These are phyloP conservation scores for Rhabditophanes sp. DNA, from an alignment of 2,888 invertebrate species.

Conservation along the genomic window DNA sequence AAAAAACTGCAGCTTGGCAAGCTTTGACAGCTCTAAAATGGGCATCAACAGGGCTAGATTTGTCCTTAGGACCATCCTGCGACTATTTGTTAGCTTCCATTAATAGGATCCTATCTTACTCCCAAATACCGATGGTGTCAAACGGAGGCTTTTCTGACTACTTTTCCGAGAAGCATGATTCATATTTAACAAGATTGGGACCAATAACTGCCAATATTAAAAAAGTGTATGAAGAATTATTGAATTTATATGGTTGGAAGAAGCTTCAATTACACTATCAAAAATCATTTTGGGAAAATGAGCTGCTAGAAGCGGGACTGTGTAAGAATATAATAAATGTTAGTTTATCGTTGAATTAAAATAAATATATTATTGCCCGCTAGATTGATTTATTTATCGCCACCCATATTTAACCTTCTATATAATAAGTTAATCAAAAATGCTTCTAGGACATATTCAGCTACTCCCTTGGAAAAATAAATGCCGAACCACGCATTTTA, in stretches of 20 bases:
- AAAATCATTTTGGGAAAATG: conserved; percentile 18
- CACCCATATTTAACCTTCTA: not conserved
- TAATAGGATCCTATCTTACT: conserved; percentile 13
- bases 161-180: conserved; percentile 13
- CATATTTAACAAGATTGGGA: conserved; percentile 15
- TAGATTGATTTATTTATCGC: not conserved
- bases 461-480: not conserved
- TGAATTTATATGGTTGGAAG: conserved; percentile 12
- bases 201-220: conserved; percentile 19
- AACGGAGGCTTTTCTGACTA: conserved; percentile 22
- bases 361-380: not conserved
- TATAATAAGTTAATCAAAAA: not conserved
- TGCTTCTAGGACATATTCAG: not conserved
- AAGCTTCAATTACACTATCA: conserved; percentile 14
- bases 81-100: conserved; percentile 19
- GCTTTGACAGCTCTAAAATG: conserved; percentile 14
- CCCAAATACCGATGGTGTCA: conserved; percentile 17
- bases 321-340: conserved; percentile 13
- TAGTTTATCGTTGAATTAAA: too few species aligned
- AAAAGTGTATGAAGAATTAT: conserved; percentile 10
- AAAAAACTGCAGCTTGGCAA: conserved; percentile 18
- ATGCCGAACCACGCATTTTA: not conserved
- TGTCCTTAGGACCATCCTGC: conserved; percentile 18
- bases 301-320: conserved; percentile 16
- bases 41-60: conserved; percentile 14